Base-by-base conservation (phyloP, 2,888 invertebrate species). In the Furcula furcula region DNA sequence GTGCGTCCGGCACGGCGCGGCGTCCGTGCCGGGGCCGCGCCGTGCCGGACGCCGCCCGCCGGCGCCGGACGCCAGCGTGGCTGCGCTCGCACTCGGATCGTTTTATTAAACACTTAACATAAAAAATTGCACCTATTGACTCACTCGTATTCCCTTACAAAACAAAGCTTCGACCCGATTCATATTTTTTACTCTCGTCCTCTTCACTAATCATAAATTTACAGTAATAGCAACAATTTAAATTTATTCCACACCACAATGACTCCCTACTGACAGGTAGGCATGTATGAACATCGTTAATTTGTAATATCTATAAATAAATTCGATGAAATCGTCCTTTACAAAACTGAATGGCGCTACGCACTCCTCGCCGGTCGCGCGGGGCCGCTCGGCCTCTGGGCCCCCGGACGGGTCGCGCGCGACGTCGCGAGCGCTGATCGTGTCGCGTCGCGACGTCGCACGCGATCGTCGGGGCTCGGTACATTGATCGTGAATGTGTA, bases 311-410 rank as follows among this genome's bases (percentile, higher is more conserved):
- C 84, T 87, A 87, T 82, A 86, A 86, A 86, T 87, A 87, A 87
- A 87, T 87, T 87, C 87, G 87, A 87, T 85, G 87, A 79, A 84
- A 87, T 86, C 80, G 87, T 87, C 87, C 78, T 74, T 83, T 75
- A 76, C 73, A 75, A 73, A 67, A 73, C 46, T 68, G 69, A 65
- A 63, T 52, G 54, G 65, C 76, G 72, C 64, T 47, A 46, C 56
- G 71, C 76, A 62, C 65, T 50, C 58, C 65, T 63, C 68, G 69
- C 65, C 65, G 61, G 46, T 55, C 55, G 55, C 37, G 49, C 45
- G 38, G n/a, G 41, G 37, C 42, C 34, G 30, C 40, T 32, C 48
- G 48, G 35, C 34, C 31, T n/a, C n/a, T n/a, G 41, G 37, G 41
- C 34, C 29, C 40, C 34, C 48, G 48, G 35, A 32, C 31, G 33